phyloP scores from a whole-genome alignment of 92 coral and sea anemone species.

The Epizoanthus ramosus region DNA sequence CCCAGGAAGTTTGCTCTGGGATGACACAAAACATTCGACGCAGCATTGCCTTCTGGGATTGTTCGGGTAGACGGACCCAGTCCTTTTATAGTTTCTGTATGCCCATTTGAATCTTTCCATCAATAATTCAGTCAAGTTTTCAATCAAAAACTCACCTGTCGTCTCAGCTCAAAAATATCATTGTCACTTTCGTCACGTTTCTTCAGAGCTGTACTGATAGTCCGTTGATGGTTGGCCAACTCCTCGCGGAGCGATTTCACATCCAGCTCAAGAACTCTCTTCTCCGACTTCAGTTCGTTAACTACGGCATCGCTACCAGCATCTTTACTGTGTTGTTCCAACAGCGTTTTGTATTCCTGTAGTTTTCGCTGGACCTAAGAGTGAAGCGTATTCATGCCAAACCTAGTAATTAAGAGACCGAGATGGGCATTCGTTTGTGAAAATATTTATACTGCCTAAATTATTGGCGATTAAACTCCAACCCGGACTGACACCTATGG shows the following conservation, averaged over 20 bases:
- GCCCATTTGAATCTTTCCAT: too few species aligned
- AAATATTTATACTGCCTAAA: too few species aligned
- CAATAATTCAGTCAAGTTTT: too few species aligned
- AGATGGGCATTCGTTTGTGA: too few species aligned
- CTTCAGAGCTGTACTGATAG: conserved; percentile 74
- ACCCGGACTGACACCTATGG: too few species aligned
- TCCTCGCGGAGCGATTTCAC: conserved; percentile 89
- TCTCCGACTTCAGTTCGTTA: conserved; percentile 84
- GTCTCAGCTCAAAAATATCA: conserved; percentile 76
- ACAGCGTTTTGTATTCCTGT: conserved; percentile 81
- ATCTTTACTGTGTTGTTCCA: conserved; percentile 91
- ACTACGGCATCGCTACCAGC: conserved; percentile 77
- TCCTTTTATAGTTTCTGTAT: too few species aligned
- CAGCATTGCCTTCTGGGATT: too few species aligned
- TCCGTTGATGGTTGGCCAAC: conserved; percentile 67
- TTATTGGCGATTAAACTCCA: too few species aligned
- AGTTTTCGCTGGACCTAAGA: conserved; percentile 70
- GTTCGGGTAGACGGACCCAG: too few species aligned
- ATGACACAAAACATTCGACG: too few species aligned
- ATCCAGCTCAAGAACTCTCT: conserved; percentile 81
- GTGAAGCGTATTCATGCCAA: neutral
- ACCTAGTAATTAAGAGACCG: too few species aligned
- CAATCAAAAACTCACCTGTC: conserved; percentile 42
- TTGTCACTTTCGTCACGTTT: conserved; percentile 89
- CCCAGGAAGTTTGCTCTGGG: too few species aligned